phyloP scores from a whole-genome alignment of 2,888 invertebrate species.

The Rhopalosiphum nymphaeae region DNA sequence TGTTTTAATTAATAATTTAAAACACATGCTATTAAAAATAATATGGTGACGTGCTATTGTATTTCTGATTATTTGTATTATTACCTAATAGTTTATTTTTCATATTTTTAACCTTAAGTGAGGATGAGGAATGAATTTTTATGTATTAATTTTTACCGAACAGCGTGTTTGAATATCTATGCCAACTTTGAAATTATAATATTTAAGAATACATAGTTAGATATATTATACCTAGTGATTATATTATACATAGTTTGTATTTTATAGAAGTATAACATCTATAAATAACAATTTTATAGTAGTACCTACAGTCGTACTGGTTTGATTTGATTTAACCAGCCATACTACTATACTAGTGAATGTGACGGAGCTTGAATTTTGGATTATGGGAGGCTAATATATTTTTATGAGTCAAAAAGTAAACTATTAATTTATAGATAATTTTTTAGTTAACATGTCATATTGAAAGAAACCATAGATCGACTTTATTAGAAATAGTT shows the following conservation, averaged over 20 bases:
- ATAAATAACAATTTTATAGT: background rate
- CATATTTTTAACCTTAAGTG: background rate
- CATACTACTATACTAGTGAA: background rate
- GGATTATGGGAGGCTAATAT: background rate
- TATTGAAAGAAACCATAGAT: background rate
- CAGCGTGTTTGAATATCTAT: background rate
- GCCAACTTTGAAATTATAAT: background rate
- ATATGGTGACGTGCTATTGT: background rate
- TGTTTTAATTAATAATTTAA: slow-evolving; percentile 10
- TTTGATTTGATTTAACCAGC: no score
- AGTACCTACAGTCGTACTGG: background rate
- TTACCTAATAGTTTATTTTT: background rate
- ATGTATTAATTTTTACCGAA: background rate
- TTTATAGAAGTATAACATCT: background rate
- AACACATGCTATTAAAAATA: background rate
- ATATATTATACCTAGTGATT: background rate
- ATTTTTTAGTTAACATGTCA: background rate
- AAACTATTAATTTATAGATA: background rate
- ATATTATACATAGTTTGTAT: background rate
- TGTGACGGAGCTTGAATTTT: background rate
- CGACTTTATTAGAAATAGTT: background rate
- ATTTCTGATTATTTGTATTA: background rate
- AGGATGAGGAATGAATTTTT: background rate
- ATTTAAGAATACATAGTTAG: background rate
- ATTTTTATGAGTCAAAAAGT: background rate